Base-by-base conservation (phyloP, 2,888 invertebrate species). In the Halictus ligatus region DNA sequence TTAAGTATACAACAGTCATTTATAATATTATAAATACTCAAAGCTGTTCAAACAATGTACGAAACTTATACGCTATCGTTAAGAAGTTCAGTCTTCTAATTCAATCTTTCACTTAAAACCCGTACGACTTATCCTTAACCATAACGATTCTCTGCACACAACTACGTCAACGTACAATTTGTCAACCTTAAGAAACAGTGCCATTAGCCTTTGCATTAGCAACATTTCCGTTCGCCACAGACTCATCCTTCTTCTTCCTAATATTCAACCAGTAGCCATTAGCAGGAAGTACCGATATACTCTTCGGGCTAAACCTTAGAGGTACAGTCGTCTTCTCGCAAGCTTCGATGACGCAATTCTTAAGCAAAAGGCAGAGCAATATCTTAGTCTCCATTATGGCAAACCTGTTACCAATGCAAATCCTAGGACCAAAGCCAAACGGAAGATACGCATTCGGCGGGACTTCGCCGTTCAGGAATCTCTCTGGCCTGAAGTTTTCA, bases 281-380 rank as follows among this genome's bases (percentile, higher is more conserved):
- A 21, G 92, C 81, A 0, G 92, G 73, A 15, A 67, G n/a, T 50
- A 91, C 75, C 0, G 72, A 0, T 5, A 92, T 69, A 43, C 8
- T 64, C 2, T 67, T 71, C 48, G 48, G 87, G 18, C 71, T 73
- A 0, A 91, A 81, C 46, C 76, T 48, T 1, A 96, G 91, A 0
- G 96, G 96, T 3, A 95, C 92, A 0, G 86, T 58, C 0, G 96
- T 96, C 82, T 95, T 96, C 1, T 92, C 90, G 35, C 95, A 94
- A 21, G 95, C 95, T 2, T 83, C 77, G 5, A 93, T 15, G 7
- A 81, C 76, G 35, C 91, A 93, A 29, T 84, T 91, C 10, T 85
- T 40, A 18, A 94, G 18, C 10, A 94, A 58, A 71, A 92, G 81
- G n/a, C 89, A 92, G 7, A 93, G 6, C 46, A 92, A 3, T 0